These are phyloP conservation scores for Brachyhypopomus occidentalis DNA, from an alignment of 2,113 vertebrate genomes.

Conservation along the genomic window DNA sequence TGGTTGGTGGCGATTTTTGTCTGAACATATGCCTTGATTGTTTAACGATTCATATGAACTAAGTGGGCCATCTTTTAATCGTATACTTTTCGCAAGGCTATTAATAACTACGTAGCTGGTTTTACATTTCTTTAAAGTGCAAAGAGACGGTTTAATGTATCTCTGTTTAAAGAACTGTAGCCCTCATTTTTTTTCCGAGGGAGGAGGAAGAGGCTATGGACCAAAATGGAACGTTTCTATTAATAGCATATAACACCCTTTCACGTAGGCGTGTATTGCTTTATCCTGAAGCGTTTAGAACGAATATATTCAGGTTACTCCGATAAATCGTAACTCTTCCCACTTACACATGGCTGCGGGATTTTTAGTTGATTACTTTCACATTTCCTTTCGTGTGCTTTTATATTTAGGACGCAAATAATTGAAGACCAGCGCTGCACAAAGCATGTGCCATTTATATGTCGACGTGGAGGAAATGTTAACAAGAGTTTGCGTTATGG, in stretches of 20 bases:
- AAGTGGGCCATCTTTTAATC: no score
- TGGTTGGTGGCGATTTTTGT: slow-evolving; percentile 43
- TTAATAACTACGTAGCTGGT: not conserved
- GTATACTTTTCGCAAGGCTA: not conserved
- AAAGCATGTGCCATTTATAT: no score
- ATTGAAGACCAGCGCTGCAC: no score
- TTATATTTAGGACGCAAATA: no score
- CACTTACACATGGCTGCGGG: not conserved
- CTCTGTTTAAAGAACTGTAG: not conserved
- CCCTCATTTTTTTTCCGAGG: not conserved
- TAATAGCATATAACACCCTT: slow-evolving; percentile 35
- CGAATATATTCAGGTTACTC: not conserved
- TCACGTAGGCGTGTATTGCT: not conserved
- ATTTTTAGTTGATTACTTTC: no score
- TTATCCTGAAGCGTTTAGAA: not conserved
- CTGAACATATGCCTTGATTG: not conserved
- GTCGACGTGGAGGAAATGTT: no score
- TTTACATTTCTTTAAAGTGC: not conserved
- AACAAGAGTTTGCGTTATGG: not conserved
- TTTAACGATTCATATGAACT: no score
- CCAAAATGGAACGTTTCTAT: slow-evolving; percentile 30
- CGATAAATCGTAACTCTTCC: not conserved
- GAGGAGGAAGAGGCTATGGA: not conserved
- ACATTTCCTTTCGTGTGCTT: no score
- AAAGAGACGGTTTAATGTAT: not conserved